phyloP scores from a whole-genome alignment of 2,888 invertebrate species.

The Agrilus mali region DNA sequence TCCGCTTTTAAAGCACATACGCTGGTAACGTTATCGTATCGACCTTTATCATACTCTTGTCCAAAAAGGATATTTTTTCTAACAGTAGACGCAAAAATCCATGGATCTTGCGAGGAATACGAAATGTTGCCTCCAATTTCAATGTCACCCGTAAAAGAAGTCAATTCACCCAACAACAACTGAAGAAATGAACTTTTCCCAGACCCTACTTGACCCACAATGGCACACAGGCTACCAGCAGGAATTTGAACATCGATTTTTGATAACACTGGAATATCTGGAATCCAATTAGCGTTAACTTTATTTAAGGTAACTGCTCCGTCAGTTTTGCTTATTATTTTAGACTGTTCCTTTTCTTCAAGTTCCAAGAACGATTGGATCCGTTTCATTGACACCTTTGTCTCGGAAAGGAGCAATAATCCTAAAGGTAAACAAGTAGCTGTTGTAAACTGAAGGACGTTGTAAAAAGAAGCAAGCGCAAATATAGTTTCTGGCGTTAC shows the following conservation, averaged over 20 bases:
- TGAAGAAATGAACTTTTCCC: constrained; percentile 53
- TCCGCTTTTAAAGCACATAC: constrained; percentile 50
- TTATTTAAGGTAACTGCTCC: constrained; percentile 14
- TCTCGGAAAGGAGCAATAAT: constrained; percentile 45
- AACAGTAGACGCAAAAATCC: constrained; percentile 45
- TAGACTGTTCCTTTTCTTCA: constrained; percentile 35
- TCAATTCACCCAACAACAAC: constrained; percentile 47
- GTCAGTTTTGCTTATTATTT: constrained; percentile 8
- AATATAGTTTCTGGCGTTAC: constrained; percentile 36
- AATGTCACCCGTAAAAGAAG: constrained; percentile 36
- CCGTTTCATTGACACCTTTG: constrained; percentile 40
- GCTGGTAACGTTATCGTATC: constrained; percentile 38
- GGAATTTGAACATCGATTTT: constrained; percentile 33
- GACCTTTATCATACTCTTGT: constrained; percentile 29
- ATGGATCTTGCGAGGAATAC: constrained; percentile 53
- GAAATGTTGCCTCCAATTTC: constrained; percentile 37
- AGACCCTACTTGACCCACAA: constrained; percentile 84
- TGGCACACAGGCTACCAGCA: constrained; percentile 47
- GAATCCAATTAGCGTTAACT: constrained; percentile 19
- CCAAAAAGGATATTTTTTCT: constrained; percentile 58
- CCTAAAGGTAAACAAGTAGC: constrained; percentile 48
- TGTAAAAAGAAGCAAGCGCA: constrained; percentile 36
- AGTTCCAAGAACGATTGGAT: constrained; percentile 41
- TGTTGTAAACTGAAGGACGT: constrained; percentile 38
- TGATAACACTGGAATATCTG: constrained; percentile 17